Base-by-base conservation (phyloP, 2,113 vertebrate genomes). In the Zingel zingel region DNA sequence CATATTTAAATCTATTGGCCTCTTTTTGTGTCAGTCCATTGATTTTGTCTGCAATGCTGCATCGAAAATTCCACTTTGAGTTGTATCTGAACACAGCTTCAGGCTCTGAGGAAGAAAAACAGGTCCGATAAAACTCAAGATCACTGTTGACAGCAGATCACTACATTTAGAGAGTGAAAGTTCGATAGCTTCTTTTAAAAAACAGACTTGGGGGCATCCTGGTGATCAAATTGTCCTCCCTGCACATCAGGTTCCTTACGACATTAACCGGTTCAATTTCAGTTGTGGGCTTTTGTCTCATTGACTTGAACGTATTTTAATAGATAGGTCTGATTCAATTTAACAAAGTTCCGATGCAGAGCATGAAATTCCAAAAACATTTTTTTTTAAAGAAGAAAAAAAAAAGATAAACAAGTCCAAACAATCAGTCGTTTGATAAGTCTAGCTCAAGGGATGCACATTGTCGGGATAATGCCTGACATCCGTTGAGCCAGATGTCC, bases 11-110 rank as follows among this genome's bases (percentile, higher is more conserved):
- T 62, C 62, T 50, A 18, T 33, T 43, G 73, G 61, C 56, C 36
- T 76, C 51, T 62, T 45, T 71, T 25, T 12, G 27, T 23, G 12
- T 50, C 2, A 23, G 73, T 82, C 13, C 21, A 82, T 77, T 54
- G 84, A 82, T 81, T 82, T 39, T 15, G 43, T 75, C 57, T 67
- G 27, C 66, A 51, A 50, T 2, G 9, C 25, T 81, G 45, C 27
- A 54, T 45, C 4, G 1, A 65, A 65, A n/a, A 51, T 51, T 45
- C 63, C 5, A 67, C 33, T 53, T 10, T n/a, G 6, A 85, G 30
- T 56, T 57, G 27, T 10, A 25, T 57, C 27, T 27, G 61, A 81
- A 65, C 8, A n/a, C 27, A 64, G n/a, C 71, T 79, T 51, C 16
- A 53, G 79, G 82, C 71, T 2, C 30, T 2, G 4, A 72, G 61